phyloP scores from a whole-genome alignment of 2,797 vertebrate species.

The Catostomus latipinnis region DNA sequence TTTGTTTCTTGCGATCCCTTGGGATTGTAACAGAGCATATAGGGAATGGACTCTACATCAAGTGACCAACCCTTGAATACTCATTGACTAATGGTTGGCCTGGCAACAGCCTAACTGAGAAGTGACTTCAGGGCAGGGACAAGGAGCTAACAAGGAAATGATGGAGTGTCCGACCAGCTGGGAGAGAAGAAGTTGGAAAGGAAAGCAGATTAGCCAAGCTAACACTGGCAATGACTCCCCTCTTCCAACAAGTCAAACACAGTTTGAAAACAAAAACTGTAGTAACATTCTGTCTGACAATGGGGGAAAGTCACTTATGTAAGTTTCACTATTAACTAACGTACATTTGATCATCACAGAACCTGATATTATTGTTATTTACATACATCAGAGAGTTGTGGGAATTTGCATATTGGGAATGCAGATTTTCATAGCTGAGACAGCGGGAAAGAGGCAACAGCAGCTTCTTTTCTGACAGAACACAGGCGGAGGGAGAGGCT shows the following conservation, averaged over 20 bases:
- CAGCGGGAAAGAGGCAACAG: slow-evolving; percentile 36
- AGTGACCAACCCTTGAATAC: slow-evolving; percentile 79
- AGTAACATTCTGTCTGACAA: slow-evolving; percentile 35
- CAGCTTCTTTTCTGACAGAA: slow-evolving; percentile 55
- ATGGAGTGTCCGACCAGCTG: slow-evolving; percentile 52
- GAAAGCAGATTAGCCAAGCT: slow-evolving; percentile 52
- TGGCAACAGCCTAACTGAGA: slow-evolving; percentile 72
- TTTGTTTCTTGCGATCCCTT: too few species aligned
- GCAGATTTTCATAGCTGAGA: slow-evolving; percentile 62
- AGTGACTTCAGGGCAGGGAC: slow-evolving; percentile 72
- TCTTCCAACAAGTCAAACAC: slow-evolving; percentile 16
- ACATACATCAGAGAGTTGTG: slow-evolving; percentile 73
- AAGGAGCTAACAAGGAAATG: slow-evolving; percentile 72
- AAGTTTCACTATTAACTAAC: slow-evolving; percentile 68
- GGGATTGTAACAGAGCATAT: not conserved
- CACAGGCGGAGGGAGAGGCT: slow-evolving; percentile 62
- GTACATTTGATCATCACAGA: slow-evolving; percentile 78
- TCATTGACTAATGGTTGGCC: slow-evolving; percentile 69
- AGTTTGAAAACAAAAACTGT: slow-evolving; percentile 16
- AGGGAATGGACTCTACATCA: slow-evolving; percentile 65
- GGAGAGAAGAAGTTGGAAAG: slow-evolving; percentile 31
- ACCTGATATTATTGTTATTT: slow-evolving; percentile 80
- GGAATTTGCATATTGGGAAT: slow-evolving; percentile 76
- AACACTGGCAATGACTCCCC: slow-evolving; percentile 6
- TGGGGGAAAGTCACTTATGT: slow-evolving; percentile 53